Evolutionary conservation across 2,888 invertebrate species (phyloP), one percentile per base, ranked within the genome.

Genomic region (Ditula angustiorana): DNA sequence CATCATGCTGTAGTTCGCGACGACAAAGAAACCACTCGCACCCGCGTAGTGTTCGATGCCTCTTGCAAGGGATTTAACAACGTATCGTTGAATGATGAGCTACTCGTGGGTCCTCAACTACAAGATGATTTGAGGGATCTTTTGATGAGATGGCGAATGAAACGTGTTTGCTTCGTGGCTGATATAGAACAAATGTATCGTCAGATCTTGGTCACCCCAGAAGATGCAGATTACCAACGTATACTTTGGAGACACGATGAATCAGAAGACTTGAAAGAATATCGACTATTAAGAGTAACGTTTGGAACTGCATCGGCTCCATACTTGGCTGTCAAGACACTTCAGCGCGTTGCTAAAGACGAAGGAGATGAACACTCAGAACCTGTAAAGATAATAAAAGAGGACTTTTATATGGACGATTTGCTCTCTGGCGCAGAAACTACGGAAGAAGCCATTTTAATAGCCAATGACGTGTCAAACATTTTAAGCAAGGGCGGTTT

Each of bases 141-240:
- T 13, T 2, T 70, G 10, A 44, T 69, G 41, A 21, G 69, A 55
- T 72, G 70, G 53, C 24, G 69, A 46, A 60, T 21, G 10, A 65
- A 70, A 30, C 35, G 28, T 11, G 30, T 70, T 11, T 66, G 60
- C 7, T 62, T 74, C 13, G 69, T 69, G 0, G 65, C 67, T 5
- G 71, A 68, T 52, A 56, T 71, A 8, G 46, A 52, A 47, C 68
- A 75, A 66, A 75, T 75, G 72, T 75, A 70, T 37, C 56, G 74
- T 2, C 67, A 70, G 59, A 64, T 73, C n/a, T 24, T 46, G 8
- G 61, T 74, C 4, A 5, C 52, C 13, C 57, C 50, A 5, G 55
- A 68, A 2, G 67, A 75, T 26, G 30, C 62, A 10, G 56, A 55
- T 26, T 62, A 19, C 35, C 62, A 62, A 33, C 26, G 61, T 19